Evolutionary conservation across 2,888 invertebrate species (phyloP).

Genomic region (Drosophila sordidula): DNA sequence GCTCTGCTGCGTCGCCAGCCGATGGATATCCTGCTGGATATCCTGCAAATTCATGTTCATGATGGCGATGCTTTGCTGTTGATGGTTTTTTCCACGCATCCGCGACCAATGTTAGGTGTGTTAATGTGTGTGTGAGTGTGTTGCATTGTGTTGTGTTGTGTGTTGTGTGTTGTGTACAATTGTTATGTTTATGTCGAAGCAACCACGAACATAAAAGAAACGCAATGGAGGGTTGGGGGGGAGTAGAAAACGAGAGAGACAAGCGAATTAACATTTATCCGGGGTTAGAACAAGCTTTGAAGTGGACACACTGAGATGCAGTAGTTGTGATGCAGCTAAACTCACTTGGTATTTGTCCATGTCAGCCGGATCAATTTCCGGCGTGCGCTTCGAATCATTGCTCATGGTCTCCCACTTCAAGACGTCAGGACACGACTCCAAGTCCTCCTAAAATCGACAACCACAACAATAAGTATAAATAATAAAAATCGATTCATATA

Average conservation of each 20-base stretch:
- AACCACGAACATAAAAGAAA: conserved; percentile 54
- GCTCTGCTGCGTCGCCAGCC: conserved; percentile 93
- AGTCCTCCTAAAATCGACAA: conserved; percentile 73
- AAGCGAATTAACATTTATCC: conserved; percentile 58
- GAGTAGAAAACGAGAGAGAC: conserved; percentile 49
- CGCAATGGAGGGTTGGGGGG: conserved; percentile 21
- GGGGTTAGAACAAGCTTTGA: conserved; percentile 46
- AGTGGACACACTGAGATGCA: conserved; percentile 30
- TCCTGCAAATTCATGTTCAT: conserved; percentile 97
- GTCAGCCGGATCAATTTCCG: conserved; percentile 92
- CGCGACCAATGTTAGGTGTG: conserved; percentile 43
- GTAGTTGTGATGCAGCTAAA: neutral
- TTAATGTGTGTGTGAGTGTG: conserved; percentile 31
- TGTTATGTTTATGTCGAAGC: conserved; percentile 46
- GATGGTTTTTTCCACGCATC: conserved; percentile 28
- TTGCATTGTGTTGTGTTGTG: conserved; percentile 20
- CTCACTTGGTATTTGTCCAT: conserved; percentile 91
- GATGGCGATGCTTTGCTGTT: conserved; percentile 85
- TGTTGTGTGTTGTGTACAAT: conserved; percentile 30
- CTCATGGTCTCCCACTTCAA: conserved; percentile 89
- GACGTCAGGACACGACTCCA: conserved; percentile 80
- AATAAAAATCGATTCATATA: neutral
- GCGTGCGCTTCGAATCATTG: conserved; percentile 89
- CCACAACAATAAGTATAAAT: too few relatives aligned
- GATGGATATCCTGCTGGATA: conserved; percentile 96